These are phyloP conservation scores for Cuniculus paca DNA, from an alignment of 2,797 vertebrate genomes.

Conservation along the genomic window DNA sequence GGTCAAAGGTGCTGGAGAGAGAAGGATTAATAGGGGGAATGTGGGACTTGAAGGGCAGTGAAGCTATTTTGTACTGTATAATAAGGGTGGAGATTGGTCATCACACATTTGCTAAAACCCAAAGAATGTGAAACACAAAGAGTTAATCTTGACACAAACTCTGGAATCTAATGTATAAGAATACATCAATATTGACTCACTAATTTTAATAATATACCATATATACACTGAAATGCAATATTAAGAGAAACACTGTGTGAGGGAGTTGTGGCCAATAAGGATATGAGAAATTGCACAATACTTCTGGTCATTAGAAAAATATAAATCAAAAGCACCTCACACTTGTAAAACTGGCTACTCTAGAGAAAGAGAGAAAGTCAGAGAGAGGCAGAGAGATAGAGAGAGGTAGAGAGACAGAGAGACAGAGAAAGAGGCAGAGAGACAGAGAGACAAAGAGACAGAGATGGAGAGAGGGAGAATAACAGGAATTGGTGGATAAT, in stretches of 20 bases:
- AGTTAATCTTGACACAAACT: background rate
- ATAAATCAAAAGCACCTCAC: background rate
- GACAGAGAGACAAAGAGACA: background rate
- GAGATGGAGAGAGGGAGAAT: too few relatives aligned
- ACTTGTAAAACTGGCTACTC: background rate
- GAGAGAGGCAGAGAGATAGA: background rate
- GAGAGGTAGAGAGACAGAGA: accelerated
- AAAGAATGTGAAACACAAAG: background rate
- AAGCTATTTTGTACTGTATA: background rate
- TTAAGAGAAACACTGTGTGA: background rate
- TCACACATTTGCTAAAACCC: background rate
- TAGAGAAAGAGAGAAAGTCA: background rate
- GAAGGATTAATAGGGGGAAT: background rate
- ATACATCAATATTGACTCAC: background rate
- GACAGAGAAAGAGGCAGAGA: background rate
- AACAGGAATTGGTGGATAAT: background rate
- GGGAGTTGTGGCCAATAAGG: background rate
- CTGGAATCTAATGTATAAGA: background rate
- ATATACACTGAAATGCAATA: background rate
- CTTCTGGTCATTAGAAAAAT: background rate
- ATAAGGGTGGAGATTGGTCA: background rate
- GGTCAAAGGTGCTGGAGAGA: background rate
- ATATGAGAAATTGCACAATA: background rate
- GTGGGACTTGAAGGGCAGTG: background rate
- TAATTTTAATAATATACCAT: background rate